Conservation (phyloP, 2,113 vertebrate species). For the Herpailurus yagouaroundi region DNA sequence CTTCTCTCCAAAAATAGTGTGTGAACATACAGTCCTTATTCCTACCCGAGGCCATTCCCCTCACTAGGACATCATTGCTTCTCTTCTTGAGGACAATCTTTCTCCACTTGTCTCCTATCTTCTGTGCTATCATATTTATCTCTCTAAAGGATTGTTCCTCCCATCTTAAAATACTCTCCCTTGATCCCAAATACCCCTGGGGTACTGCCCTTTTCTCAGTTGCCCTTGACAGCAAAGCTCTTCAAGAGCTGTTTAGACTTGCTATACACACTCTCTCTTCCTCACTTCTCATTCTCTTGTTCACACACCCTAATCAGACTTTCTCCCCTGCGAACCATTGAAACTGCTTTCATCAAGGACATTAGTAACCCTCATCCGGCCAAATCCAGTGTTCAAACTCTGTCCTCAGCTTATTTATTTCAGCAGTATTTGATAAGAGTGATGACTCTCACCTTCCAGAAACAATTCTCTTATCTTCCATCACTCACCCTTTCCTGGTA, state of each 20-base stretch:
- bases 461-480: constrained; percentile 33
- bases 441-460: neutral
- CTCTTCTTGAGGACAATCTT: neutral
- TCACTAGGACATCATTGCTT: neutral
- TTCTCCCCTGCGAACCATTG: neutral
- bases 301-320: neutral
- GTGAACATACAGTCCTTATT: neutral
- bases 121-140: neutral
- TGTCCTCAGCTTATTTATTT: constrained; percentile 1
- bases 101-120: neutral
- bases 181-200: neutral
- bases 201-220: neutral
- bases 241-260: neutral
- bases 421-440: neutral
- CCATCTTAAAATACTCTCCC: neutral
- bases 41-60: neutral
- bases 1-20: neutral
- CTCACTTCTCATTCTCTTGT: neutral
- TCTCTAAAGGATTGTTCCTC: neutral
- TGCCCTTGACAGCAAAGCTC: constrained; percentile 1
- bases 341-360: constrained; percentile 18
- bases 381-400: constrained; percentile 6
- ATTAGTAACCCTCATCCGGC: neutral
- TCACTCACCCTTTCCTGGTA: neutral
- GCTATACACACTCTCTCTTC: neutral